A percentile compares a stretch with the other conserved stretches of the same genome.
phyloP scores from a whole-genome alignment of 2,113 vertebrate genomes.

The Colossoma macropomum region DNA sequence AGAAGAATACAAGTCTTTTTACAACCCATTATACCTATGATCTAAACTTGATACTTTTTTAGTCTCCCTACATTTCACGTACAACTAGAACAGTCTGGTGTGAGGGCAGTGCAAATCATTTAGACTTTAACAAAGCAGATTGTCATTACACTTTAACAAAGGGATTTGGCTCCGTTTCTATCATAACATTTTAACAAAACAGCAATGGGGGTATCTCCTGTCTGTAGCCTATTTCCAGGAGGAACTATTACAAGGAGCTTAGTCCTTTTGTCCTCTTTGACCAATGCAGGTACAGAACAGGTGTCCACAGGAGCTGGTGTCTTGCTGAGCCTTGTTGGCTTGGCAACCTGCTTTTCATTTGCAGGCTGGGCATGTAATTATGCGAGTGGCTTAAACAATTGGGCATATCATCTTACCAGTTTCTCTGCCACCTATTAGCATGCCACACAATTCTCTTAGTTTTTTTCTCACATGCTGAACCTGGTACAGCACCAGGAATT shows the following conservation, averaged over 20 bases:
- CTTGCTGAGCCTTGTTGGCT: conserved; percentile 6
- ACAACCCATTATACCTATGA: too few relatives aligned
- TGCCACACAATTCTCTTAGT: background rate
- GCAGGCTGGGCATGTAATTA: background rate
- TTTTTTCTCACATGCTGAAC: background rate
- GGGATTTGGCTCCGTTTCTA: too few relatives aligned
- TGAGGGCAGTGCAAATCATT: background rate
- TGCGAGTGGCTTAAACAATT: conserved; percentile 17
- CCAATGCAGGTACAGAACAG: background rate
- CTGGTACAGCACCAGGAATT: background rate
- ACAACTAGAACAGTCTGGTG: too few relatives aligned
- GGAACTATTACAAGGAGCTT: background rate
- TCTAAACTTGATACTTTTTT: background rate
- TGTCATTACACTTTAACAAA: background rate
- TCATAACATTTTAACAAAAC: too few relatives aligned
- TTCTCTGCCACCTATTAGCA: background rate
- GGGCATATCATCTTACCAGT: conserved; percentile 21
- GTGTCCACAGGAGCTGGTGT: background rate
- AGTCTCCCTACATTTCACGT: too few relatives aligned
- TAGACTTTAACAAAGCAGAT: background rate
- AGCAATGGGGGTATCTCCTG: too few relatives aligned
- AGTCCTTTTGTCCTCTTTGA: conserved; percentile 11
- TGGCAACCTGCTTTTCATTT: conserved; percentile 36
- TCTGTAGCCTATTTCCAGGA: background rate
- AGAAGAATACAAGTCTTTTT: background rate